These are phyloP conservation scores for Amblyopsis hoosieri DNA, from an alignment of 2,797 vertebrate species.

Conservation along the genomic window DNA sequence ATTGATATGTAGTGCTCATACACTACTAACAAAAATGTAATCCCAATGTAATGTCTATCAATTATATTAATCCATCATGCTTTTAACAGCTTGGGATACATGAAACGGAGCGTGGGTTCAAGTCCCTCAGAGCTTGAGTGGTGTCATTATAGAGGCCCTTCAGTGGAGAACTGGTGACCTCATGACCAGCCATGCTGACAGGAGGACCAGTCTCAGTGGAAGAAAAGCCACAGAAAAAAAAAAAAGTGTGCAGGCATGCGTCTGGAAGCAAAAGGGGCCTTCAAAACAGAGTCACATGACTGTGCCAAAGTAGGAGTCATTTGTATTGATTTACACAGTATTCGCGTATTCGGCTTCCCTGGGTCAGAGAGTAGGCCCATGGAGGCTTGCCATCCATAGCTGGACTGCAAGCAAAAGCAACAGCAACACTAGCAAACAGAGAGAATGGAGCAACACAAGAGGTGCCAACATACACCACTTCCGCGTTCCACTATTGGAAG, in stretches of 20 bases:
- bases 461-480: too few relatives aligned
- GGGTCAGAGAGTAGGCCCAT: conserved; percentile 61
- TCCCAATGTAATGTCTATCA: too few relatives aligned
- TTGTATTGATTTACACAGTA: conserved; percentile 78
- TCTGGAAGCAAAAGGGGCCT: conserved; percentile 77
- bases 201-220: conserved; percentile 56
- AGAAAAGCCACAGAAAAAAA: conserved; percentile 56
- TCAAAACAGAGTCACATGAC: conserved; percentile 77
- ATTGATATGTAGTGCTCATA: too few relatives aligned
- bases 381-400: conserved; percentile 42
- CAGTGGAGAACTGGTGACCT: conserved; percentile 61
- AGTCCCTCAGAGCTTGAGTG: conserved; percentile 27
- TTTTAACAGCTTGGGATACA: conserved; percentile 12
- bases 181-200: conserved; percentile 54
- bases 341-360: conserved; percentile 50
- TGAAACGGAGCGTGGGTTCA: conserved; percentile 26
- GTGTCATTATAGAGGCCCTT: conserved; percentile 54
- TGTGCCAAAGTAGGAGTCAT: conserved; percentile 64
- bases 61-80: neutral
- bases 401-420: conserved; percentile 41
- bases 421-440: conserved; percentile 33
- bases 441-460: conserved; percentile 22
- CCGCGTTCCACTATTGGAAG: too few relatives aligned
- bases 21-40: too few relatives aligned
- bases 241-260: conserved; percentile 67